Base-by-base conservation (phyloP, 2,888 invertebrate genomes). In the Terebella lapidaria region DNA sequence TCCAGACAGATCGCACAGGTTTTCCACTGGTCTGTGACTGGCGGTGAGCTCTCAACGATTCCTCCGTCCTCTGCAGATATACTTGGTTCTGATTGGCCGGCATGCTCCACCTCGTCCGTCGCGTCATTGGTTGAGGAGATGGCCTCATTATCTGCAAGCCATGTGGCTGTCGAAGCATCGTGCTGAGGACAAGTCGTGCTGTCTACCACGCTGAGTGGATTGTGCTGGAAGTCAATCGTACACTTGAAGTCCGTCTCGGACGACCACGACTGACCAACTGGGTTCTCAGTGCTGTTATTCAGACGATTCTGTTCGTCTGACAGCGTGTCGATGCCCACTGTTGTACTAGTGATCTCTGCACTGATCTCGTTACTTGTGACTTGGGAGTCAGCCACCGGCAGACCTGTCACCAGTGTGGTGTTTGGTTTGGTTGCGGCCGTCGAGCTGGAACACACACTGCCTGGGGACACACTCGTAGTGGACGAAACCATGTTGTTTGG, bases 1-100 rank as follows among this genome's bases (percentile, higher is more conserved):
- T 87, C 86, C 52, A 87, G 77, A 67, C 87, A 87, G 65, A 87
- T 86, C 49, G 83, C 84, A 74, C 87, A 87, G 2, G 74, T 73
- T 61, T 72, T 73, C 77, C 77, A 80, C 59, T 74, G 72, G 46
- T 65, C 65, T 2, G 56, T 30, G 0, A 18, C 55, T 26, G 45
- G 27, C 47, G 49, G 49, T 35, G 10, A 18, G 35, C 18, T 35
- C 49, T 22, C 49, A n/a, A 20, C 49, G 18, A 20, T 10, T 24
- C 22, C 49, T 22, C 49, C 49, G n/a, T 49, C 49, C 15, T 49
- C 49, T 10, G 10, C 49, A 15, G 15, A 15, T 22, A 20, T 35
- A n/a, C 10, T n/a, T n/a, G 10, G 10, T n/a, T 35, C 42, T 35
- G 42, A 35, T n/a, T 35, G 42, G 42, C 42, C 42, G 42, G n/a